Conservation (phyloP, 1,140 invertebrate genomes). For the Dolichoris vasculosae region DNA sequence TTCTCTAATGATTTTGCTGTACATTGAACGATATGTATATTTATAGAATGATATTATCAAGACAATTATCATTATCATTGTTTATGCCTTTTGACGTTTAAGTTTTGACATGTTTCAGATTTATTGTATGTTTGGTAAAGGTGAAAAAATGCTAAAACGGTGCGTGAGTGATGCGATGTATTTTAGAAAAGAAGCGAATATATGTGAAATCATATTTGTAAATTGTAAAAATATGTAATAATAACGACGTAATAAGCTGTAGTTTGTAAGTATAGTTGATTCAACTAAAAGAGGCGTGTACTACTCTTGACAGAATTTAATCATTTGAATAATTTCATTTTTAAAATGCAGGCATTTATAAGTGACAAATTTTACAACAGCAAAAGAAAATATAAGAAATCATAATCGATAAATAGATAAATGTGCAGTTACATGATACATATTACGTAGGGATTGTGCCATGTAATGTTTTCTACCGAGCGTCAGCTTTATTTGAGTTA, state of each 20-base stretch:
- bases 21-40: slow-evolving; percentile 58
- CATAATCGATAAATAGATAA: slow-evolving; percentile 39
- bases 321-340: slow-evolving; percentile 43
- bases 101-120: slow-evolving; percentile 67
- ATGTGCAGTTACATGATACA: slow-evolving; percentile 42
- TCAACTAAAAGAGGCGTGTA: slow-evolving; percentile 34
- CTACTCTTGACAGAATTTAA: slow-evolving; percentile 37
- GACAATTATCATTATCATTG: slow-evolving; percentile 60
- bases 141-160: slow-evolving; percentile 57
- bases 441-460: slow-evolving; percentile 50
- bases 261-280: slow-evolving; percentile 49
- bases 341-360: slow-evolving; percentile 47
- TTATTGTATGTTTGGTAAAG: slow-evolving; percentile 61
- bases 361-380: slow-evolving; percentile 6
- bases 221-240: slow-evolving; percentile 69
- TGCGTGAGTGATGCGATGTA: slow-evolving; percentile 65
- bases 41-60: slow-evolving; percentile 59
- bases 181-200: slow-evolving; percentile 64
- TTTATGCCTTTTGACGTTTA: slow-evolving; percentile 63
- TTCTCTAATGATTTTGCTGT: slow-evolving; percentile 56
- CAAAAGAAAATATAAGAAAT: slow-evolving; percentile 11
- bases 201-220: slow-evolving; percentile 72
- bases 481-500: slow-evolving; percentile 25
- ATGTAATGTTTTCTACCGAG: slow-evolving; percentile 49
- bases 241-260: slow-evolving; percentile 36